phyloP scores from a whole-genome alignment of 2,888 invertebrate genomes.

The Teleiodes luculella region DNA sequence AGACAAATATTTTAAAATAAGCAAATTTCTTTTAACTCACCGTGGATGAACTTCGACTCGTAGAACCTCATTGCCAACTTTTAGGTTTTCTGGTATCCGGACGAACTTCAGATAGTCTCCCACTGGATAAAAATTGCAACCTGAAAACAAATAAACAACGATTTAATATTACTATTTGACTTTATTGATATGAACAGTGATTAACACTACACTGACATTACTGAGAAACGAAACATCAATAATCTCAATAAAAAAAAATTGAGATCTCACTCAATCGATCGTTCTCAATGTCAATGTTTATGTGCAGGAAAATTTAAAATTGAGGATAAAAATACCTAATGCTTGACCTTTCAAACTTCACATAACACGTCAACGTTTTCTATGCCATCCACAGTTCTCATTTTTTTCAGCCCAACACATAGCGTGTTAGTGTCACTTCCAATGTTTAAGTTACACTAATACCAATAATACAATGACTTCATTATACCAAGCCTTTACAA shows the following conservation, averaged over 20 bases:
- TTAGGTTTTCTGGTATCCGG: slow-evolving; percentile 88
- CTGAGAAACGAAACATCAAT: no score
- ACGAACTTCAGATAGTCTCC: slow-evolving; percentile 92
- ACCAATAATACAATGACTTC: slow-evolving; percentile 1
- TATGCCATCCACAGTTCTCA: no score
- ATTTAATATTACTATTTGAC: not conserved
- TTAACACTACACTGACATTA: no score
- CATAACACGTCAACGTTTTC: no score
- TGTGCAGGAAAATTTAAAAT: no score
- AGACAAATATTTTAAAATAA: no score
- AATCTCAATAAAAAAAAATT: no score
- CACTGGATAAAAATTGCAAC: slow-evolving; percentile 90
- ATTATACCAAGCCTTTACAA: slow-evolving; percentile 3
- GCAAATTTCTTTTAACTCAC: slow-evolving; percentile 34
- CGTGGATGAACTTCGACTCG: slow-evolving; percentile 90
- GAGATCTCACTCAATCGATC: no score
- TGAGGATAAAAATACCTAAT: no score
- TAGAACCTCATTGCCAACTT: slow-evolving; percentile 87
- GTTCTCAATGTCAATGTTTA: no score
- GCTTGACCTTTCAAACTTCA: no score
- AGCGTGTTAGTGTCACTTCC: not conserved
- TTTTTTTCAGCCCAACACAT: not conserved
- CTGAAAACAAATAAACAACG: slow-evolving; percentile 63
- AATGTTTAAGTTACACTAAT: not conserved
- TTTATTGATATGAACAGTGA: no score